Evolutionary conservation across 2,888 invertebrate genomes (phyloP), one percentile per base, ranked within the genome.

Genomic region (Limnephilus lunatus): DNA sequence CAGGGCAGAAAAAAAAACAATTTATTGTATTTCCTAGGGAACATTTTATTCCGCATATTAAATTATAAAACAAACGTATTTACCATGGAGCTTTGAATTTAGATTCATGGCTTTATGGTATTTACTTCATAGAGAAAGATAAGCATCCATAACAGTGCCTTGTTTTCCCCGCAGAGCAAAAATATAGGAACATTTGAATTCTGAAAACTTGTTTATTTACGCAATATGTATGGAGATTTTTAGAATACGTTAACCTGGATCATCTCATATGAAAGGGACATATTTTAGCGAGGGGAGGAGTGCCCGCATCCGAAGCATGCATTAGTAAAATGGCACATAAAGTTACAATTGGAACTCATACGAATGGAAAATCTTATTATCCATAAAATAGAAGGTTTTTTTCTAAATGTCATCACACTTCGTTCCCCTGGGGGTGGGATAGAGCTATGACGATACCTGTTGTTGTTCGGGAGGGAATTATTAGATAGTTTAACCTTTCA

Each of bases 161-260:
- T 89, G 48, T 83, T 82, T 85, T 85, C 81, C 87, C 89, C 82
- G 81, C 48, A 82, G 80, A 83, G 81, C 68, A 9, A 53, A 85
- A 80, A 90, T 81, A 81, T 81, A 68, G 68, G 68, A 25, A 90
- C 92, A 90, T 92, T 92, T 91, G 92, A 88, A 91, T 92, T 91
- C 89, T 32, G 91, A 89, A 93, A 92, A 90, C 92, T 89, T 93
- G 93, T 93, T 93, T 93, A 93, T 93, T 93, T 92, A 92, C 92
- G 90, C 92, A 90, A 93, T 93, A 93, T 93, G 91, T 93, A 93
- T 93, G 93, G 68, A 93, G 92, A 93, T 93, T 93, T 92, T 68
- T 31, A n/a, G 93, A 93, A 92, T 92, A 91, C 86, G 92, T 93
- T 93, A 90, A 83, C 85, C 85, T 90, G 90, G 90, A 90, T 90